Evolutionary conservation across 2,113 vertebrate genomes (phyloP), one percentile per base, ranked within the genome.

Genomic region (Burhinus oedicnemus): DNA sequence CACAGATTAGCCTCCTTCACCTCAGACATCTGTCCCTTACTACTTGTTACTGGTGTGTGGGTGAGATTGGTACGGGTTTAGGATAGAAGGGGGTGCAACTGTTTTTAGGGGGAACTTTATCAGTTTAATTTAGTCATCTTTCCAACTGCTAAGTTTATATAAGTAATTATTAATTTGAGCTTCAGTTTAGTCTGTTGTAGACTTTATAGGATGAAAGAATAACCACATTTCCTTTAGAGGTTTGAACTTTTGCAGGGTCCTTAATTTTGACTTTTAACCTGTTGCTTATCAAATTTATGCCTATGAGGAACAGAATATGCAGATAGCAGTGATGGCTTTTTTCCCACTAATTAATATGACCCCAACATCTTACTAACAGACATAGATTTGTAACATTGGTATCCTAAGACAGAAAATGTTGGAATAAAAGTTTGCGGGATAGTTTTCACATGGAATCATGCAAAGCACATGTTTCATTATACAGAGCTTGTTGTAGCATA

Each of bases 1-100:
- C 5, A 2, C 7, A 23, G 12, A 18, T 83, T 14, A 27, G 8
- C 25, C 6, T 92, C 18, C 5, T 66, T 57, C 17, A 15, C 9
- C 11, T 38, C 32, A 2, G 1, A 1, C 16, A 4, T 58, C 34
- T 5, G 1, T 66, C 66, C 23, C 1, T 3, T n/a, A n/a, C 4
- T 61, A 8, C 5, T 32, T 69, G 32, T 76, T 76, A 8, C 3
- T 15, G 7, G 5, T 47, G 1, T 47, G 5, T n/a, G 11, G 8
- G 25, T 25, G 38, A 11, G 25, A 10, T 16, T 58, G 34, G 5
- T 19, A 16, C 5, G 7, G 34, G 15, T 85, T 85, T 87, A 54
- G 34, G 16, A 5, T 38, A 60, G 22, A 51, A 80, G 9, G 13
- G 40, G 5, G 9, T 36, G 20, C 22, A 32, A 3, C 12, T 17